Base-by-base conservation (phyloP, 2,797 vertebrate genomes). In the Florisuga fusca region DNA sequence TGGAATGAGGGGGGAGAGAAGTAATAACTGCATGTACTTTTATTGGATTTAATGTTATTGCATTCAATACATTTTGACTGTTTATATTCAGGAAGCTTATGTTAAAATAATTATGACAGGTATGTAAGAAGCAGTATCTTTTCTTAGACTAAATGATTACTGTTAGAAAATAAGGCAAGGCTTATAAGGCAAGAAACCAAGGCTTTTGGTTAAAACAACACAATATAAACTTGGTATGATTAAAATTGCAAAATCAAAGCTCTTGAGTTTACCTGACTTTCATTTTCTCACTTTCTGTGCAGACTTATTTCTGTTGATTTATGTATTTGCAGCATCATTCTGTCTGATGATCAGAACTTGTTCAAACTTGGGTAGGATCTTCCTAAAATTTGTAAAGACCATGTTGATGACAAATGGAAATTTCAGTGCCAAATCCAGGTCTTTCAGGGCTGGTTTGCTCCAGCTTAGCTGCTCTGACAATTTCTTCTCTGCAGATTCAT, bases 81-180 rank as follows among this genome's bases (percentile, higher is more conserved):
- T 93, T 90, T 82, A 31, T 89, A 18, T 63, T 76, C 87, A 76
- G 92, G 90, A 89, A 89, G 59, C 55, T 51, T 14, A 13, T 7
- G 6, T 92, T 84, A 43, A 87, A 82, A 14, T 82, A 55, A 58
- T 63, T 50, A 53, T 38, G 74, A 21, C 66, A 27, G 63, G 48
- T 89, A 2, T 51, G 13, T 72, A 54, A 79, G 67, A 50, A 93
- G 83, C 58, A 78, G n/a, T 41, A 23, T 79, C 81, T 94, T 87
- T 91, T 84, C 87, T 95, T 94, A 87, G 84, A 78, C 27, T 25
- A 34, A 86, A 58, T 83, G 16, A 84, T 93, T 84, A 17, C 29
- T 74, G 36, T 57, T 41, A 80, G 84, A 89, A 94, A 82, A 66
- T 0, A 13, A 80, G 68, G 27, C n/a, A 80, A 64, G n/a, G n/a